Percentiles rank a stretch among this genome's conserved stretches.
Evolutionary conservation across 2,888 invertebrate species (phyloP).

Genomic region (Nomada fucata): DNA sequence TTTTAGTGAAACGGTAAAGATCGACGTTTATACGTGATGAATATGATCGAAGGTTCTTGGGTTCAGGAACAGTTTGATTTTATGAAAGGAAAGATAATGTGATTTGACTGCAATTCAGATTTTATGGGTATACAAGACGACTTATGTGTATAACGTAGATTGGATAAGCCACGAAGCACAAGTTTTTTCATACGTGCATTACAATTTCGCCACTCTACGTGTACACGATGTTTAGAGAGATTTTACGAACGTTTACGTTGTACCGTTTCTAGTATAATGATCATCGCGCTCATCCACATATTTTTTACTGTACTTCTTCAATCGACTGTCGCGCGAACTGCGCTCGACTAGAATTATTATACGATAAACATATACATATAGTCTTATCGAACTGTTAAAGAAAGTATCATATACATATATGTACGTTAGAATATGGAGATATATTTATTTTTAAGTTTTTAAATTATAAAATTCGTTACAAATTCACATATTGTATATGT

Average conservation of each 20-base stretch:
- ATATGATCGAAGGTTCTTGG: background rate
- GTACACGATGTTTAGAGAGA: constrained; percentile 49
- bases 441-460: constrained; percentile 82
- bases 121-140: constrained; percentile 48
- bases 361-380: constrained; percentile 47
- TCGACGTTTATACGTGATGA: background rate
- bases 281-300: constrained; percentile 55
- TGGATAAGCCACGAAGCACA: constrained; percentile 52
- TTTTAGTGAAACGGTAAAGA: background rate
- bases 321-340: constrained; percentile 63
- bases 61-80: constrained; percentile 22
- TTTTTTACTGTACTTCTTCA: constrained; percentile 69
- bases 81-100: constrained; percentile 56
- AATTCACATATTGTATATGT: constrained; percentile 60
- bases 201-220: constrained; percentile 54
- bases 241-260: constrained; percentile 46
- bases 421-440: constrained; percentile 80
- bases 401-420: constrained; percentile 78
- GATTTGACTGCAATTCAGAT: constrained; percentile 78
- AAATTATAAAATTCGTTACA: constrained; percentile 79
- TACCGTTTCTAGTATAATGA: constrained; percentile 35
- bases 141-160: constrained; percentile 58
- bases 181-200: constrained; percentile 40
- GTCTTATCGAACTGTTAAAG: constrained; percentile 78
- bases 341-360: constrained; percentile 60